Base-by-base conservation (phyloP, 2,888 invertebrate species). In the Eristalis arbustorum region DNA sequence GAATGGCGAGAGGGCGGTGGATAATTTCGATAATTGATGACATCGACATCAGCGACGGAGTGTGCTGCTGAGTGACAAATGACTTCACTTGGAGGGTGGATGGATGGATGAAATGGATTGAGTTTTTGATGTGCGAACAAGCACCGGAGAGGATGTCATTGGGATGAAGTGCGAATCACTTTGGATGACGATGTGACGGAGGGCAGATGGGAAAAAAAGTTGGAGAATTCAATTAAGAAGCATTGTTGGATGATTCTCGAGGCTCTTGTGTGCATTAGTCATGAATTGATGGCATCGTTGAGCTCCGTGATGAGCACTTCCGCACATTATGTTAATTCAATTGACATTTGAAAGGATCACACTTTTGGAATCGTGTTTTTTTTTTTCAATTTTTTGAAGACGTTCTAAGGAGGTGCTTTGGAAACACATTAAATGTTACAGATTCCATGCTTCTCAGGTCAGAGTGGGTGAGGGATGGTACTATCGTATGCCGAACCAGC, bases 11-110 rank as follows among this genome's bases (percentile, higher is more conserved):
- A 69, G 11, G 31, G 31, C 59, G 74, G 57, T 57, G 6, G 6
- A 28, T n/a, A 67, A 71, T 79, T 79, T 75, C 31, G 56, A 75
- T 79, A 84, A 75, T 68, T 84, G 69, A 71, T 75, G 84, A 57
- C 28, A 64, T 40, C 14, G 72, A 49, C 49, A 8, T 31, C 18
- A 18, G 1, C 6, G 49, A n/a, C 8, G n/a, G 57, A 67, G 84
- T 49, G 84, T 37, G 13, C 37, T 37, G 13, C 37, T 22, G 73
- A 34, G 68, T 68, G 72, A 77, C 67, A 72, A 82, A 82, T 73
- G 72, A 40, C n/a, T 40, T 42, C 18, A 14, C 34, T 49, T 8
- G 18, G 49, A 18, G 18, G 49, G 18, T 18, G 49, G 74, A n/a
- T 74, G 18, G 49, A 8, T 18, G 49, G 74, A n/a, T 74, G 49